Evolutionary conservation across 2,888 invertebrate species (phyloP), one percentile per base, ranked within the genome.

Genomic region (Tortricodes alternella): DNA sequence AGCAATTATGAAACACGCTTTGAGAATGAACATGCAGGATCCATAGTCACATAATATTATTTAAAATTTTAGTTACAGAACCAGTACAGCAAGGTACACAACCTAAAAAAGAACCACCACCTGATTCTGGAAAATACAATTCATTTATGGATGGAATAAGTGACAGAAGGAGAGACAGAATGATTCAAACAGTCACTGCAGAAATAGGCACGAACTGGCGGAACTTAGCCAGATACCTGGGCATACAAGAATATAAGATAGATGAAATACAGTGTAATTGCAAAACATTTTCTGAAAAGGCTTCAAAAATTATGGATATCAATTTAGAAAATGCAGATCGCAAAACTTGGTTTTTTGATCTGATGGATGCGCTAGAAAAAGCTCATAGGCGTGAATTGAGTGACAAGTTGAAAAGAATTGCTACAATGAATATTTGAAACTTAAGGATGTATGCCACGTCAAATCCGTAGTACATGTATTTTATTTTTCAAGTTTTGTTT

Each of bases 171-270:
- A 78, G 68, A 46, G 66, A 78, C 53, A 78, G 76, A 59, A 84
- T 90, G 23, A 68, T 78, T 44, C 61, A 76, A 61, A 83, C 75
- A 32, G 70, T 90, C 1, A 67, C 66, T 48, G 76, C 80, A 61
- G 78, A 83, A 60, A 85, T 89, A 62, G 89, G 89, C 4, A 74
- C 66, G 37, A 74, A 64, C 50, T 90, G 90, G 90, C 73, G 78
- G 32, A 83, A 84, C 35, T 68, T 90, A 5, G 89, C 76, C 13
- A 80, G 90, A 58, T 81, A 78, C 59, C 71, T 90, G 18, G 76
- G 74, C 49, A 73, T 89, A 8, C 72, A 77, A 52, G 89, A 90
- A 74, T 63, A 73, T 59, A 67, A 59, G 1, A 89, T 90, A 53
- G 83, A 88, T 65, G 72, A 82, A 16, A 83, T 89, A 62, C 80